Evolutionary conservation across 2,113 vertebrate genomes (phyloP).

Genomic region (Terrapene triunguis): DNA sequence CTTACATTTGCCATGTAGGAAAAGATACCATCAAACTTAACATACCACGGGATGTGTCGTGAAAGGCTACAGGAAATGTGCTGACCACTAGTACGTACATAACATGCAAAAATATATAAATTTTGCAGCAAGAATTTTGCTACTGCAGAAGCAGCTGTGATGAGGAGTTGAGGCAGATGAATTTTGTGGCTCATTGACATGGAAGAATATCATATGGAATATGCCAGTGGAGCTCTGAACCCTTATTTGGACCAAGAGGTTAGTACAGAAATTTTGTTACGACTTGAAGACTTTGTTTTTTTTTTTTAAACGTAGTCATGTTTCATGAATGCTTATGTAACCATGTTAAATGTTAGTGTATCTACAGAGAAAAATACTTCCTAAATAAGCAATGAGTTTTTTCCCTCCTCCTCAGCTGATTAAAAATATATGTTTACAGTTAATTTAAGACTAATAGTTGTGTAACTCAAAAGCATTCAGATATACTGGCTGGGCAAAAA

Average conservation of each 20-base stretch:
- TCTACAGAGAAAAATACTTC: neutral
- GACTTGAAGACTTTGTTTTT: neutral
- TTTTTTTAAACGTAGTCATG: neutral
- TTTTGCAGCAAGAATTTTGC: neutral
- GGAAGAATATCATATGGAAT: neutral
- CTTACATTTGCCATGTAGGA: neutral
- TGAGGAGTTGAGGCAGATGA: neutral
- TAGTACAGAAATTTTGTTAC: neutral
- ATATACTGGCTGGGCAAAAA: neutral
- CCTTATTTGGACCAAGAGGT: neutral
- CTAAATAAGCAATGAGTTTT: neutral
- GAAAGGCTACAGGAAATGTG: neutral
- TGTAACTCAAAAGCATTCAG: neutral
- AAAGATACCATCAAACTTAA: rapidly evolving
- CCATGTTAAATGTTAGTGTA: neutral
- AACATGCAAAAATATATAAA: neutral
- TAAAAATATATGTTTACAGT: neutral
- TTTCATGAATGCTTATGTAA: neutral
- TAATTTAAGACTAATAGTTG: neutral
- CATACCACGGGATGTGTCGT: neutral
- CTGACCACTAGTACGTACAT: neutral
- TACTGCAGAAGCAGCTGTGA: neutral
- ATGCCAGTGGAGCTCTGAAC: neutral
- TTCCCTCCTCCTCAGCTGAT: neutral
- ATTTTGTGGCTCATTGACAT: neutral